Conservation (phyloP, 2,888 invertebrate species). For the Autographa gamma region DNA sequence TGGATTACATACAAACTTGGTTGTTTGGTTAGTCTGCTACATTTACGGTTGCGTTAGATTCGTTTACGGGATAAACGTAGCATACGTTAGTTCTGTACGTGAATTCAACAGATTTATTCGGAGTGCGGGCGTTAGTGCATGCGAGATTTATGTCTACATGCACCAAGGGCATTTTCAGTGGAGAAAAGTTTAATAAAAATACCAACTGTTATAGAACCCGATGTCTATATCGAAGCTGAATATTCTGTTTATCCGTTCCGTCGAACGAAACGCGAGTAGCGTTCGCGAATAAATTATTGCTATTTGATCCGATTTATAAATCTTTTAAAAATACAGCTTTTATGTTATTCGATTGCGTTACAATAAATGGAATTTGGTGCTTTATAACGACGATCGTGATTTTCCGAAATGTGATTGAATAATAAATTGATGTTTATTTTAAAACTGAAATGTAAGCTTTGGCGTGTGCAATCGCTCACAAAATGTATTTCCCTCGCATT, state of each 20-base stretch:
- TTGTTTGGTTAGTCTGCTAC: background rate
- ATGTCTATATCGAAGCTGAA: conserved; percentile 11
- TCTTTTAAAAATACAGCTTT: conserved; percentile 27
- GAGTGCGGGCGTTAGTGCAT: background rate
- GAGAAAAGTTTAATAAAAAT: background rate
- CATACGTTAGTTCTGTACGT: background rate
- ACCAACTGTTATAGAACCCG: background rate
- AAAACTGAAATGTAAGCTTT: conserved; percentile 32
- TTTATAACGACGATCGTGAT: conserved; percentile 37
- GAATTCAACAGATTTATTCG: background rate
- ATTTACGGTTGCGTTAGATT: background rate
- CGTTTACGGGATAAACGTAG: background rate
- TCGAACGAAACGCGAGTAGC: conserved; percentile 13
- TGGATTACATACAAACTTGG: background rate
- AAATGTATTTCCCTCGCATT: conserved; percentile 46
- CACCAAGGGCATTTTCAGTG: background rate
- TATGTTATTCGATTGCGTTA: conserved; percentile 24
- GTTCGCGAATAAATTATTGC: conserved; percentile 35
- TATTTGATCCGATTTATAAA: conserved; percentile 24
- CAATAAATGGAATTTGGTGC: conserved; percentile 37
- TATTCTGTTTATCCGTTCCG: background rate
- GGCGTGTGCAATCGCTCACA: conserved; percentile 18
- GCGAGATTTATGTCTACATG: background rate
- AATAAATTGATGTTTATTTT: conserved; percentile 36
- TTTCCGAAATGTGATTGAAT: conserved; percentile 27